Base-by-base conservation (phyloP, 2,888 invertebrate genomes). In the Steinernema hermaphroditum region DNA sequence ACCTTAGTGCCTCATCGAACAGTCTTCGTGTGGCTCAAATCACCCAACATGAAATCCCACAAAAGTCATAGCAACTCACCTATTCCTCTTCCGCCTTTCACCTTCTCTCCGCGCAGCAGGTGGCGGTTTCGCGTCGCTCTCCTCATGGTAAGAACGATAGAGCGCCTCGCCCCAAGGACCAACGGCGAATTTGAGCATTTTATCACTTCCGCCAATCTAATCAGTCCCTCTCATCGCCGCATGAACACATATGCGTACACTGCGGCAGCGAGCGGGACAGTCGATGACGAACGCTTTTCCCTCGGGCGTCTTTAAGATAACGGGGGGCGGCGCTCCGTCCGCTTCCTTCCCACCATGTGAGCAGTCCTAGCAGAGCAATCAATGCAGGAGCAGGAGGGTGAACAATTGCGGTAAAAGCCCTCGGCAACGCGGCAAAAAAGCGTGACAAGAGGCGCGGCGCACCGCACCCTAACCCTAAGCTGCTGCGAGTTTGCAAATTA, bases 141-240 rank as follows among this genome's bases (percentile, higher is more conserved):
- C 54, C 54, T 54, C 54, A 27, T 54, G 54, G 22, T 54, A 54
- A 1, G 54, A 37, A 0, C 70, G 62, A 24, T 75, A 75, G 27
- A 75, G 74, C 19, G 19, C 16, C 44, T 75, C 78, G 41, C 79
- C 80, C 82, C 82, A 82, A 1, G 81, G 81, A 1, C 80, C 81
- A 9, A 82, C 81, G 0, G 82, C 82, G 72, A 82, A 82, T 74
- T 82, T 82, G 24, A 82, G 76, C 82, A 82, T 82, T 69, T 70
- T 73, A n/a, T 27, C 27, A 54, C 49, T 49, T 49, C 19, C 12
- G 12, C 49, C 19, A 12, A 6, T 6, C 49, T 49, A 6, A n/a
- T 49, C 19, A 49, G n/a, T 9, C 6, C 68, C 9, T 37, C 34
- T 68, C 68, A 19, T 32, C 68, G 44, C 43, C 4, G 19, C 41